A percentile compares a stretch with the other conserved stretches of the same genome.
phyloP scores from a whole-genome alignment of 2,888 invertebrate genomes.

The Spodoptera littoralis region DNA sequence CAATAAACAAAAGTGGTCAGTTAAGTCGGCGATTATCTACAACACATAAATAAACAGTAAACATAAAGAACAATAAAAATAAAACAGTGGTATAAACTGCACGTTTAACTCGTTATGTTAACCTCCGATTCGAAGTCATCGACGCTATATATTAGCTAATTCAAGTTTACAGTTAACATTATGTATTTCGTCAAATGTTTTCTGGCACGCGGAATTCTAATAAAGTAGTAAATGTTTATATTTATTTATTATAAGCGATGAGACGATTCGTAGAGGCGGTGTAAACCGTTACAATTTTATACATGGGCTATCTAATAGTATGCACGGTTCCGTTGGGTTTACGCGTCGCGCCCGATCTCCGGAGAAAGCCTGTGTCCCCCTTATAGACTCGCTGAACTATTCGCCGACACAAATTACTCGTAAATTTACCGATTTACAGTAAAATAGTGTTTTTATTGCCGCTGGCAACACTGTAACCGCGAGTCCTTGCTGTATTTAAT shows the following conservation, averaged over 20 bases:
- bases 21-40: constrained; percentile 46
- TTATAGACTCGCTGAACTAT: constrained; percentile 74
- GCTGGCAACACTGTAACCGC: constrained; percentile 67
- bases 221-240: constrained; percentile 83
- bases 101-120: constrained; percentile 58
- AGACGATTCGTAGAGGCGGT: constrained; percentile 71
- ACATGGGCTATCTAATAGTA: constrained; percentile 81
- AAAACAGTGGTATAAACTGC: constrained; percentile 62
- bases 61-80: constrained; percentile 55
- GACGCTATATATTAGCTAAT: constrained; percentile 64
- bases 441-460: constrained; percentile 73
- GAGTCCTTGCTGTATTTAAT: constrained; percentile 73
- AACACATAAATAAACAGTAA: constrained; percentile 36
- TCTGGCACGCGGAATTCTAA: constrained; percentile 74
- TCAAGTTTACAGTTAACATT: constrained; percentile 76
- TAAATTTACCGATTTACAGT: constrained; percentile 77
- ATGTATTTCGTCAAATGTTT: constrained; percentile 76
- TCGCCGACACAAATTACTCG: constrained; percentile 75
- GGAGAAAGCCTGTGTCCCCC: constrained; percentile 83
- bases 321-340: constrained; percentile 80
- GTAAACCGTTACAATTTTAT: constrained; percentile 85
- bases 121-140: constrained; percentile 57
- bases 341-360: constrained; percentile 71
- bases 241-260: constrained; percentile 76
- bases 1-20: constrained; percentile 62